Conservation (phyloP, 2,888 invertebrate species). For the Harpalus rubripes region DNA sequence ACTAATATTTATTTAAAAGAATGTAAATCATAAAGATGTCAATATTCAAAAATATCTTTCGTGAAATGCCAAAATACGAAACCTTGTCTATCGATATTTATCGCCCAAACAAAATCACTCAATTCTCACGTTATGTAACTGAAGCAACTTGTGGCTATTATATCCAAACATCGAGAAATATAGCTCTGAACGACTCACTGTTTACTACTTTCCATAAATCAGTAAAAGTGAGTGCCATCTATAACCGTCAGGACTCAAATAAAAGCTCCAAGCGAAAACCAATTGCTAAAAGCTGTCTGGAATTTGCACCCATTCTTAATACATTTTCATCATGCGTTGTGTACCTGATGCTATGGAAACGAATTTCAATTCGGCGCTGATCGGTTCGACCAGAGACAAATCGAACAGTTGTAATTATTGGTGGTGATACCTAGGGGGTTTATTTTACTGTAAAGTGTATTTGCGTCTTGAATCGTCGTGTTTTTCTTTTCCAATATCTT, state of each 20-base stretch:
- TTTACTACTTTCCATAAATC: slow-evolving; percentile 35
- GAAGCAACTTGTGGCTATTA: neutral
- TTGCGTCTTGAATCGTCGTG: no score
- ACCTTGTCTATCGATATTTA: neutral
- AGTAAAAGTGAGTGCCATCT: slow-evolving; percentile 58
- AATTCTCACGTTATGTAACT: neutral
- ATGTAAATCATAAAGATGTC: no score
- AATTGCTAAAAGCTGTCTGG: slow-evolving; percentile 63
- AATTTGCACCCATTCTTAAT: slow-evolving; percentile 59
- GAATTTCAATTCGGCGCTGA: neutral
- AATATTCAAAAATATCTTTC: no score
- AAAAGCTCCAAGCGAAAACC: slow-evolving; percentile 25
- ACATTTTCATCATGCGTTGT: slow-evolving; percentile 53
- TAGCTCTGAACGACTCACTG: neutral
- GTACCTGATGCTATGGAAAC: slow-evolving; percentile 31
- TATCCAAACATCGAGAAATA: neutral
- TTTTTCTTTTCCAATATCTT: no score
- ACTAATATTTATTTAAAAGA: no score
- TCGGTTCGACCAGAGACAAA: neutral
- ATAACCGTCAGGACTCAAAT: slow-evolving; percentile 22
- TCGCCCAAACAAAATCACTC: neutral
- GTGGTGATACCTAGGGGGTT: no score
- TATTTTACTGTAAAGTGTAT: no score
- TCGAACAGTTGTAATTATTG: neutral
- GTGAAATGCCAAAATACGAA: no score